Evolutionary conservation across 2,113 vertebrate species (phyloP), one percentile per base, ranked within the genome.

Genomic region (Archocentrus centrarchus): DNA sequence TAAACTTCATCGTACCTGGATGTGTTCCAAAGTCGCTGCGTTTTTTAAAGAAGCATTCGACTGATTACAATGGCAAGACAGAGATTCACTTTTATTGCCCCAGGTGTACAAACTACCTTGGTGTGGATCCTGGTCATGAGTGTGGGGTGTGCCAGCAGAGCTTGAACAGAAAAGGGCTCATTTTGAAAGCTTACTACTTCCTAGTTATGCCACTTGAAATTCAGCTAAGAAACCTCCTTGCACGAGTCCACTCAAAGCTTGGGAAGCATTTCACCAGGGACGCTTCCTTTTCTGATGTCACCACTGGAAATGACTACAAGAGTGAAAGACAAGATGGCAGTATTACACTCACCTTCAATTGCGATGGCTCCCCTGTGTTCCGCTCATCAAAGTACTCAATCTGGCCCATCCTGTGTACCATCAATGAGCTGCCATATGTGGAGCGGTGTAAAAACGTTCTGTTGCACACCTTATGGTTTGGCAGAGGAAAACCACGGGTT

Each of bases 41-140:
- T 9, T 77, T 77, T 68, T 59, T 77, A 59, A 77, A 83, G 62
- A 77, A 66, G 5, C 75, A 66, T 17, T 35, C 63, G 0, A 66
- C 61, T 35, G 37, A 66, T 18, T 59, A 24, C 18, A 64, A 24
- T 0, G n/a, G 15, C 20, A 66, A 50, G 37, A 59, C 81, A 1
- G 75, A 83, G 53, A 47, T 57, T 13, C 81, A 83, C 53, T 76
- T 83, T 4, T 83, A 83, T 15, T 83, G 81, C 22, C 61, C 81
- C 61, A 83, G 63, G 50, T 83, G 81, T 37, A 75, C 60, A 22
- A 77, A 11, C 75, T 83, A 83, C 75, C 60, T 83, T 0, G 75
- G 81, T 5, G 53, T 83, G 3, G 75, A 83, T 15, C 81, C 81
- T 0, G 75, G 75, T 15, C 37, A 11, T n/a, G 50, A 59, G 37